Conservation (phyloP, 2,888 invertebrate species). For the Antitype chi region DNA sequence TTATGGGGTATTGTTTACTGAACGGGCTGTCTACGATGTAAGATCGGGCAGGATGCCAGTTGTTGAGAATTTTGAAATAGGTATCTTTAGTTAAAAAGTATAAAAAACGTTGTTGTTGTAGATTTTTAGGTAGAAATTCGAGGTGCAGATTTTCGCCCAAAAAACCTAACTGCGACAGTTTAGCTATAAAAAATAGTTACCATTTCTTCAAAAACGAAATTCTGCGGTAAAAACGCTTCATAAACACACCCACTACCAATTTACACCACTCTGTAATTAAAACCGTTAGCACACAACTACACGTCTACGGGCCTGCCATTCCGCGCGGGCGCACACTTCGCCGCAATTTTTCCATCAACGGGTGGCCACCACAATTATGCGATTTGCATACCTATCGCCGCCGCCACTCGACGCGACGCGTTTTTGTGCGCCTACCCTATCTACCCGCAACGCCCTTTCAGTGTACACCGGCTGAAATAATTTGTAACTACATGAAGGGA, state of each 20-base stretch:
- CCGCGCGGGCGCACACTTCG: conserved; percentile 63
- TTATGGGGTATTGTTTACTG: conserved; percentile 49
- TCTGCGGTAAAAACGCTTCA: not conserved
- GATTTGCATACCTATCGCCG: conserved; percentile 81
- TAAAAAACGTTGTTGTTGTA: not conserved
- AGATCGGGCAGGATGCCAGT: conserved; percentile 27
- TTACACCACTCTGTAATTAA: conserved; percentile 44
- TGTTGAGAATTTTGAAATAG: conserved; percentile 10
- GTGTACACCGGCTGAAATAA: conserved; percentile 60
- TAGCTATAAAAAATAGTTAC: no score
- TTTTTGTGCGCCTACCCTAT: conserved; percentile 60
- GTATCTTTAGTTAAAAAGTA: not conserved
- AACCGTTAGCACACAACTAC: conserved; percentile 32
- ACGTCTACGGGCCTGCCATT: conserved; percentile 48
- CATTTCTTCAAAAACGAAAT: not conserved
- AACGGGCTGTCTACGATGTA: conserved; percentile 24
- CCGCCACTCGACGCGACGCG: conserved; percentile 63
- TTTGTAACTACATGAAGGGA: conserved; percentile 59
- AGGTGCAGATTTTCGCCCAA: not conserved
- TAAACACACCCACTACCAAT: conserved; percentile 16
- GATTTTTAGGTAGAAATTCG: not conserved
- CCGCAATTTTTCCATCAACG: conserved; percentile 66
- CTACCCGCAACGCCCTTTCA: conserved; percentile 64
- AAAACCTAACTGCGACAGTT: not conserved
- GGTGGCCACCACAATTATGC: conserved; percentile 77